A percentile compares a stretch with the other conserved stretches of the same genome.
Conservation (phyloP, 2,113 vertebrate species). For the Pollimyrus isidori region DNA sequence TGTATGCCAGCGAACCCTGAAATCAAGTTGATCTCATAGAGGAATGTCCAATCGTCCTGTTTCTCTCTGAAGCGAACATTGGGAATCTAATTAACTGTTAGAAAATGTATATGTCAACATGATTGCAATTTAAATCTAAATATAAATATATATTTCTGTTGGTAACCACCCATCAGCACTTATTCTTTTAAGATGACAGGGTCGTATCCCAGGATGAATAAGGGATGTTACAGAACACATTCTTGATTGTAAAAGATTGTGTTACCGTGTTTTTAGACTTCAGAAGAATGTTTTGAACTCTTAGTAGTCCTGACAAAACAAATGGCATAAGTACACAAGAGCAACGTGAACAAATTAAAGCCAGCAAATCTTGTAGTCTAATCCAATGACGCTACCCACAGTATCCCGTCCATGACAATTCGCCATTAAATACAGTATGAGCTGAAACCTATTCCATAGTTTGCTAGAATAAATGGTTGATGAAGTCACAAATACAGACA, state of each 20-base stretch:
- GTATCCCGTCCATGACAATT: not conserved
- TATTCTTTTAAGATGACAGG: not conserved
- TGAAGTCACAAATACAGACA: not conserved
- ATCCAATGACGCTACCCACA: not conserved
- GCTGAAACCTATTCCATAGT: not conserved
- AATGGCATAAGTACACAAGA: not conserved
- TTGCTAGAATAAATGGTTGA: not conserved
- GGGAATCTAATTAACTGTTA: not conserved
- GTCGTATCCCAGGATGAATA: not conserved
- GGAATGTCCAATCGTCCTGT: not conserved
- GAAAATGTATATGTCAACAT: not conserved
- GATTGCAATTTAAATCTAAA: not conserved
- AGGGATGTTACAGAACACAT: not conserved
- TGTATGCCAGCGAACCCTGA: not conserved
- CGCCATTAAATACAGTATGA: not conserved
- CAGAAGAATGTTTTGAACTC: not conserved
- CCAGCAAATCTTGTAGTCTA: not conserved
- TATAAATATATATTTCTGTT: not conserved
- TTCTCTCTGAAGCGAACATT: not conserved
- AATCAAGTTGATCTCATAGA: not conserved
- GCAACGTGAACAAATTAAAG: not conserved
- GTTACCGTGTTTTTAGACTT: not conserved
- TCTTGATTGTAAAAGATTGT: not conserved
- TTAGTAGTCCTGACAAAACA: not conserved
- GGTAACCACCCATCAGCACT: not conserved